Evolutionary conservation across 2,888 invertebrate genomes (phyloP).

Genomic region (Thelaira solivaga): DNA sequence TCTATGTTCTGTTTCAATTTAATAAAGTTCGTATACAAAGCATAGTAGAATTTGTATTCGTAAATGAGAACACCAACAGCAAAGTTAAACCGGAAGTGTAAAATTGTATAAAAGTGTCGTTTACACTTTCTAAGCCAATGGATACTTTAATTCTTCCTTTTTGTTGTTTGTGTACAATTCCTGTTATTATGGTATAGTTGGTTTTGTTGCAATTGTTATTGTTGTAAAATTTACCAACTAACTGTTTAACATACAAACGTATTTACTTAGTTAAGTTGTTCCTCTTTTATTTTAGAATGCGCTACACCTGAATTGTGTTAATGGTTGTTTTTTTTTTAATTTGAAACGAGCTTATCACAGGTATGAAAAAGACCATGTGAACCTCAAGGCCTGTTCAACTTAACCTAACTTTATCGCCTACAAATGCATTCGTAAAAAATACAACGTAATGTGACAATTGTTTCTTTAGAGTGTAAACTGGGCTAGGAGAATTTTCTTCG

Average conservation of each 20-base stretch:
- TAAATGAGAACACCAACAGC: constrained; percentile 32
- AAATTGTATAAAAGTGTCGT: constrained; percentile 60
- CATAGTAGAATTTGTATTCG: background rate
- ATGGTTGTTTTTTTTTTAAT: no score
- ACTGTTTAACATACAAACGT: background rate
- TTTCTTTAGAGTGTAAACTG: no score
- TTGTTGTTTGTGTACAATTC: constrained; percentile 32
- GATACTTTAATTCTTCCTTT: constrained; percentile 43
- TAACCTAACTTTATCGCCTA: no score
- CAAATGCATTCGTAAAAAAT: no score
- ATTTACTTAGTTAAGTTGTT: background rate
- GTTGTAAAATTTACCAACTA: background rate
- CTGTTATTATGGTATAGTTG: constrained; percentile 28
- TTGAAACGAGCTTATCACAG: no score
- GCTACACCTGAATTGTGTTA: no score
- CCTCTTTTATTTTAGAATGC: background rate
- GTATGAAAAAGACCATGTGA: no score
- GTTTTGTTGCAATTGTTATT: constrained; percentile 17
- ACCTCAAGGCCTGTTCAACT: no score
- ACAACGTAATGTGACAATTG: no score
- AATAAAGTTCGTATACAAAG: background rate
- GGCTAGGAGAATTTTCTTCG: no score
- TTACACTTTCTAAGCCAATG: constrained; percentile 59
- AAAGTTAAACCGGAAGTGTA: constrained; percentile 54
- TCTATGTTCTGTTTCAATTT: no score